Conservation (phyloP, 2,113 vertebrate genomes). For the Microcebus ravelobensis region DNA sequence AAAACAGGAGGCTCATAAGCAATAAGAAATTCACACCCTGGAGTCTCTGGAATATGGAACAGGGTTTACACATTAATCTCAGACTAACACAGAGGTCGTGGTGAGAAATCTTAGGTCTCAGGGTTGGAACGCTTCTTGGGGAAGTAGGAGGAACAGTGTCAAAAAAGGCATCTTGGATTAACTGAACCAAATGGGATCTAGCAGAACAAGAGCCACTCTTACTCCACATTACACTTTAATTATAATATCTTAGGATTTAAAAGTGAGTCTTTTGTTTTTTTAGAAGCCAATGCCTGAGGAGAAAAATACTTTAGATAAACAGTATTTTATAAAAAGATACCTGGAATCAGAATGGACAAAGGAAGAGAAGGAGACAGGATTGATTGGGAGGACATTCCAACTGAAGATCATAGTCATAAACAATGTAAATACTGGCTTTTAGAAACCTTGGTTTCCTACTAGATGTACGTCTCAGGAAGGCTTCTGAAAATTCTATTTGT, state of each 20-base stretch:
- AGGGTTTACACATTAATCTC: conserved; percentile 73
- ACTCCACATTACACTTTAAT: not conserved
- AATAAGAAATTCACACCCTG: conserved; percentile 72
- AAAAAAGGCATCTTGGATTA: conserved; percentile 64
- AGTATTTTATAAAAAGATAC: not conserved
- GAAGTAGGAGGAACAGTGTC: conserved; percentile 60
- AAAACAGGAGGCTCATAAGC: conserved; percentile 65
- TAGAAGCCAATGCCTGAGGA: conserved; percentile 27
- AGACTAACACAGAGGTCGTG: conserved; percentile 75
- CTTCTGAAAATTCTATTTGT: conserved; percentile 27
- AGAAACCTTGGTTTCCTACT: conserved; percentile 48
- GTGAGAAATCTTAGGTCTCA: conserved; percentile 74
- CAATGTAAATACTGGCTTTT: conserved; percentile 12
- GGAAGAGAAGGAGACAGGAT: not conserved
- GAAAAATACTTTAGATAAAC: conserved; percentile 13
- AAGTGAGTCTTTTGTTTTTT: conserved; percentile 10
- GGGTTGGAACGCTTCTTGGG: conserved; percentile 60
- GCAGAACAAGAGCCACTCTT: conserved; percentile 50
- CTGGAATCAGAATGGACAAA: not conserved
- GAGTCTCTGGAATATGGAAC: conserved; percentile 62
- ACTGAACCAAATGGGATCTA: not conserved
- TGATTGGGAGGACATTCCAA: not conserved
- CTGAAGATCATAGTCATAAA: not conserved
- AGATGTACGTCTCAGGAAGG: not conserved
- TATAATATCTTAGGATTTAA: not conserved